These are phyloP conservation scores for Alligator mississippiensis DNA, from an alignment of 2,113 vertebrate species.

Conservation along the genomic window DNA sequence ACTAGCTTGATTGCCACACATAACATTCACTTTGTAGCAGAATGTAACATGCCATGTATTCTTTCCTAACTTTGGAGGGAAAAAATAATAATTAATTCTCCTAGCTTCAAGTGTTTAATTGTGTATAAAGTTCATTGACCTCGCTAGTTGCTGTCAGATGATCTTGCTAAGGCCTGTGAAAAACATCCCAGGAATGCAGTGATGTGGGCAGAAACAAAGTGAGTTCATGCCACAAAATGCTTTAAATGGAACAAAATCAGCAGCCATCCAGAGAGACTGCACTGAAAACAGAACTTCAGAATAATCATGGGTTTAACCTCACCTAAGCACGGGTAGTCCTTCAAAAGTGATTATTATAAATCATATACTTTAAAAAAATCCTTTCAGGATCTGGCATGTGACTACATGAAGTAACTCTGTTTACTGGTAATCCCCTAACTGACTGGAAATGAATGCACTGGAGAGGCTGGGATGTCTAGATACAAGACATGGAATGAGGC, in stretches of 20 bases:
- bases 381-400: constrained; percentile 58
- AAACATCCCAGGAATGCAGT: constrained; percentile 96
- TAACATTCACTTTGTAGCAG: constrained; percentile 59
- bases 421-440: constrained; percentile 61
- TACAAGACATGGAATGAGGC: constrained; percentile 26
- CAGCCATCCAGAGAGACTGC: constrained; percentile 80
- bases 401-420: constrained; percentile 57
- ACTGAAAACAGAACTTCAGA: constrained; percentile 67
- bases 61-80: constrained; percentile 57
- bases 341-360: constrained; percentile 66
- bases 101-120: constrained; percentile 78
- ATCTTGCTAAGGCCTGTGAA: constrained; percentile 90
- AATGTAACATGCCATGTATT: constrained; percentile 56
- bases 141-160: constrained; percentile 92
- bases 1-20: constrained; percentile 70
- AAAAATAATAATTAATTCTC: constrained; percentile 71
- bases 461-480: background rate
- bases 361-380: constrained; percentile 55
- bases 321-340: constrained; percentile 69
- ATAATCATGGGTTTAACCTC: constrained; percentile 70
- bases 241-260: constrained; percentile 85
- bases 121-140: constrained; percentile 91
- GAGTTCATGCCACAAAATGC: constrained; percentile 85
- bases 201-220: constrained; percentile 93
- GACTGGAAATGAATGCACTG: constrained; percentile 53